Evolutionary conservation across 1,140 invertebrate species (phyloP), one percentile per base, ranked within the genome.

Genomic region (Cyclargus thomasi): DNA sequence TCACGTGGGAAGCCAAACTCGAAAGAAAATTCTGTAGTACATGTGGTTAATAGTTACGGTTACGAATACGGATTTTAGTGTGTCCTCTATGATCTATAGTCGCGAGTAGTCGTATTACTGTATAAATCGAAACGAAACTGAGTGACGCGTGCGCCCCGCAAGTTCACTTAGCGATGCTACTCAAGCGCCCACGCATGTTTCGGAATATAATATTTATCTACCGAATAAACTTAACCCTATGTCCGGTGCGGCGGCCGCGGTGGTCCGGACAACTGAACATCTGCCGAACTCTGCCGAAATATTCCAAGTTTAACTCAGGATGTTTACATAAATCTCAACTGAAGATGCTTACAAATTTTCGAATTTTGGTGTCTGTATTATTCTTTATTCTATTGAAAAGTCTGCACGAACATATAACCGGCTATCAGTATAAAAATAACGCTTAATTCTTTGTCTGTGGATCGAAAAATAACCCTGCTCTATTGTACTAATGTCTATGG

Each of bases 401-500:
- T 78, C 85, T 90, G 85, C 85, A 86, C 67, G 85, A 90, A 90
- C 81, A 75, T 74, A 90, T 86, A 88, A 87, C 88, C 84, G 88
- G 88, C 80, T 90, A 81, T 90, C 83, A 80, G 86, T 90, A 88
- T 86, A 90, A 90, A 90, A 90, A 88, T 90, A 90, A 90, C 81
- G 74, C 82, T 79, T 86, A 81, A 82, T 77, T 86, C 78, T 87
- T 87, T 83, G 81, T 86, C 75, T 87, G 83, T 88, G 85, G 86
- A 88, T 90, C 88, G 88, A 88, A 90, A 90, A 90, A 84, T 88
- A 90, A 90, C 86, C 86, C 86, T 88, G 88, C 85, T 87, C 86
- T 90, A 90, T 90, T 90, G 86, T 86, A 87, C 87, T 90, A 90
- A 86, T 80, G 68, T 74, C 86, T 88, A 88, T 90, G 87, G 83